A percentile compares a stretch with the other conserved stretches of the same genome.
These are phyloP conservation scores for Mythimna loreyi DNA, from an alignment of 2,888 invertebrate genomes.

Conservation along the genomic window DNA sequence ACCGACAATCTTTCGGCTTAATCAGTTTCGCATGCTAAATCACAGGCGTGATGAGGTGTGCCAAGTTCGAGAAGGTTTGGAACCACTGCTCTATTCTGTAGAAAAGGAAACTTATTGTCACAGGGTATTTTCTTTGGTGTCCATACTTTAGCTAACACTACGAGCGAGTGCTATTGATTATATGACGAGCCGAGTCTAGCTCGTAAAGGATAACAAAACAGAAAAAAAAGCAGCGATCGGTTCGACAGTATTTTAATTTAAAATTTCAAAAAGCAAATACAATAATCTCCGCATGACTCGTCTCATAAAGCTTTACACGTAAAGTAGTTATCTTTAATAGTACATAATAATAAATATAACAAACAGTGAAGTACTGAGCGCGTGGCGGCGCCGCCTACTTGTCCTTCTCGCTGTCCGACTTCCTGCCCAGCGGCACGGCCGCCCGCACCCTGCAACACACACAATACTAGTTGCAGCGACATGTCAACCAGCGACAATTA, in stretches of 20 bases:
- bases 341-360: slow-evolving; percentile 89
- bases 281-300: slow-evolving; percentile 90
- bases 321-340: slow-evolving; percentile 87
- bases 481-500: background rate
- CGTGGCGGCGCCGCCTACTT: slow-evolving; percentile 91
- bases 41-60: no score
- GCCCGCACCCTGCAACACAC: slow-evolving; percentile 94
- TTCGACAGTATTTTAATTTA: slow-evolving; percentile 90
- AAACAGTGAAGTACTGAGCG: slow-evolving; percentile 84
- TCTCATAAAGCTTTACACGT: slow-evolving; percentile 90
- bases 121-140: no score
- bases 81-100: no score
- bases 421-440: slow-evolving; percentile 97
- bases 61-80: no score
- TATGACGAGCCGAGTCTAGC: background rate
- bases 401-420: slow-evolving; percentile 96
- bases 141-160: no score
- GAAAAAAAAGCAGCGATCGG: slow-evolving; percentile 74
- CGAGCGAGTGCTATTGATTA: background rate
- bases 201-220: background rate
- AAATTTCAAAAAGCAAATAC: slow-evolving; percentile 91
- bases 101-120: no score
- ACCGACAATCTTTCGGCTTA: no score
- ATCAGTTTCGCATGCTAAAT: no score
- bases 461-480: background rate